Percentiles rank a stretch among this genome's conserved stretches.
These are phyloP conservation scores for Cynodonichthys magdalenae DNA, from an alignment of 2,797 vertebrate genomes.

Conservation along the genomic window DNA sequence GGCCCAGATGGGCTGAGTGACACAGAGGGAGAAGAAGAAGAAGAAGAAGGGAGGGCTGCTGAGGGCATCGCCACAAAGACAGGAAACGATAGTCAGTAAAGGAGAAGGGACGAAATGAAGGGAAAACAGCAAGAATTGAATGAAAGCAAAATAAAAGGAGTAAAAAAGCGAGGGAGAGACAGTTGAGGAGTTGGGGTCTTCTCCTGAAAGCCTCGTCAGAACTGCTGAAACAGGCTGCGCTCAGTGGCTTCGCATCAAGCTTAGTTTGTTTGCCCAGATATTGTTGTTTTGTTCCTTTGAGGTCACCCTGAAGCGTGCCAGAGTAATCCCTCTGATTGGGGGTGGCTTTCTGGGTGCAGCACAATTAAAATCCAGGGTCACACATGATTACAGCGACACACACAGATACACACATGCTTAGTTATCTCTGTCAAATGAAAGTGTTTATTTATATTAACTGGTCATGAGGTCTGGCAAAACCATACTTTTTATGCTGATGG, in stretches of 20 bases:
- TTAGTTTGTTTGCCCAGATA: slow-evolving; percentile 55
- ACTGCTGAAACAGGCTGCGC: slow-evolving; percentile 40
- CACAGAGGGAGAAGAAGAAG: slow-evolving; percentile 40
- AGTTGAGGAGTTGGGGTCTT: slow-evolving; percentile 19
- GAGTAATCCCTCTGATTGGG: slow-evolving; percentile 66
- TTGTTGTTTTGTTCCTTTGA: slow-evolving; percentile 59
- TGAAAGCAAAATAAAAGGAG: slow-evolving; percentile 17
- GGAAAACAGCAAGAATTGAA: slow-evolving; percentile 11
- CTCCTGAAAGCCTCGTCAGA: slow-evolving; percentile 53
- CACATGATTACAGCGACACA: slow-evolving; percentile 24
- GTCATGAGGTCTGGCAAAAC: slow-evolving; percentile 27
- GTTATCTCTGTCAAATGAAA: slow-evolving; percentile 13
- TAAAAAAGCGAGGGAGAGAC: background rate
- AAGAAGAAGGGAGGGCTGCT: slow-evolving; percentile 10
- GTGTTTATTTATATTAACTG: slow-evolving; percentile 37
- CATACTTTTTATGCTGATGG: slow-evolving; percentile 27
- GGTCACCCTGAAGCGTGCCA: slow-evolving; percentile 68
- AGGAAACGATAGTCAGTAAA: slow-evolving; percentile 42
- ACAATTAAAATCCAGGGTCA: slow-evolving; percentile 39
- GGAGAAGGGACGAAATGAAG: slow-evolving; percentile 9
- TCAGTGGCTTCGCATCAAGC: slow-evolving; percentile 45
- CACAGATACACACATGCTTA: background rate
- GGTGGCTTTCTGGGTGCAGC: slow-evolving; percentile 40
- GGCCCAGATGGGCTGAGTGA: slow-evolving; percentile 81
- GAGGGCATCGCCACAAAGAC: slow-evolving; percentile 25